Evolutionary conservation across 92 coral and sea anemone genomes (phyloP), one percentile per base, ranked within the genome.

Genomic region (Palythoa heliodiscus): DNA sequence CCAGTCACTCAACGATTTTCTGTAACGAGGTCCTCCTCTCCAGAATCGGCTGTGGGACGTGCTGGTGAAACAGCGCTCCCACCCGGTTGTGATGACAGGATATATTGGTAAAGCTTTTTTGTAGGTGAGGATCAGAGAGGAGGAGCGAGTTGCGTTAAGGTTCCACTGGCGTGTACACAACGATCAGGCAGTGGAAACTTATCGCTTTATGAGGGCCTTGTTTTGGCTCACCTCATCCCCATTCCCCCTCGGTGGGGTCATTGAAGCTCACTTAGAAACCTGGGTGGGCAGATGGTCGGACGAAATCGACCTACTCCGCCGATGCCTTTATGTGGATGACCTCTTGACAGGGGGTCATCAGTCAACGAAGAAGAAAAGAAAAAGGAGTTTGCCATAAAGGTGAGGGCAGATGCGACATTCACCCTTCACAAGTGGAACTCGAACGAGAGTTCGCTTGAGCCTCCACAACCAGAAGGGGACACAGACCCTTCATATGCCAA

Each of bases 381-480:
- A 15, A 87, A 71, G 80, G 55, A 87, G 71, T 20, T 24, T 68
- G 89, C 81, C 11, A 60, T 20, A 25, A 76, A 78, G 73, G 72
- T 70, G 52, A 76, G 79, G 79, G 52, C 58, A 6, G 89, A 87
- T 68, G 82, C 86, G 9, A 87, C 86, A 58, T 87, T 87, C 72
- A 48, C 78, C 86, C 77, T 79, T 1, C 89, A 84, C 53, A 83
- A 83, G 23, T 83, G 88, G 88, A 29, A 78, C 73, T 87, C 89
- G 20, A 89, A 77, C 8, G 88, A 84, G 19, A 75, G 72, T 23
- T 22, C 6, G 7, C 67, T 60, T 60, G 67, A 60, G 0, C 5
- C 67, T 60, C 67, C 23, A 7, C 67, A 60, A 7, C 67, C 67
- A 60, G 67, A 60, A 60, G 23, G 67, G 67, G 67, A 1, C 6